Evolutionary conservation across 2,888 invertebrate species (phyloP).

Genomic region (Agrotis exclamationis): DNA sequence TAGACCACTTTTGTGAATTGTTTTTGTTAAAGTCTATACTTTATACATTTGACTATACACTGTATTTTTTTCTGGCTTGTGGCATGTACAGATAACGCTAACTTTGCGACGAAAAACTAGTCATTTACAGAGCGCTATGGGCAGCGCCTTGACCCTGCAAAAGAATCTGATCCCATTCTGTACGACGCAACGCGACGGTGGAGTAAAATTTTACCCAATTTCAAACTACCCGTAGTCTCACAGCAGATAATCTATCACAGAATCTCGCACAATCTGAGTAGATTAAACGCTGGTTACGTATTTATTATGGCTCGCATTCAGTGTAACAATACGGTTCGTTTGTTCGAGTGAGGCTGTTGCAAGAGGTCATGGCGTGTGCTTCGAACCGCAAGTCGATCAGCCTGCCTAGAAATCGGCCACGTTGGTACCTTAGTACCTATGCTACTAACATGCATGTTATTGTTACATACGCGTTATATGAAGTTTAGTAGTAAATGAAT

Average conservation of each 20-base stretch:
- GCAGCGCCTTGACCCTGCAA: no score
- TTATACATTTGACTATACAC: no score
- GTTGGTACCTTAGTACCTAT: constrained; percentile 6
- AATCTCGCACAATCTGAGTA: constrained; percentile 76
- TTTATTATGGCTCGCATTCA: constrained; percentile 66
- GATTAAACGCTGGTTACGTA: constrained; percentile 74
- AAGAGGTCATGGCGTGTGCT: constrained; percentile 54
- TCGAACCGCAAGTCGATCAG: constrained; percentile 47
- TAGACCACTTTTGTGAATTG: no score
- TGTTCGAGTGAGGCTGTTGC: constrained; percentile 51
- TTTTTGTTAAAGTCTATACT: no score
- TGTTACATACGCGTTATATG: neutral
- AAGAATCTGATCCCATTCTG: neutral
- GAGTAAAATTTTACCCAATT: constrained; percentile 36
- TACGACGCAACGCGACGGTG: no score
- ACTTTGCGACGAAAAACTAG: no score
- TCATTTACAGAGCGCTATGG: no score
- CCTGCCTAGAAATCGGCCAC: constrained; percentile 41
- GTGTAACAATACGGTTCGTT: constrained; percentile 65
- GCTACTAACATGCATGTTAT: neutral
- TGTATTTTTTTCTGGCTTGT: no score
- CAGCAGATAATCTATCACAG: constrained; percentile 70
- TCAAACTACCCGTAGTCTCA: constrained; percentile 26
- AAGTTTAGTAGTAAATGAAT: neutral
- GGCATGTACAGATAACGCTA: no score